Conservation (phyloP, 2,113 vertebrate species). For the Prolemur simus region DNA sequence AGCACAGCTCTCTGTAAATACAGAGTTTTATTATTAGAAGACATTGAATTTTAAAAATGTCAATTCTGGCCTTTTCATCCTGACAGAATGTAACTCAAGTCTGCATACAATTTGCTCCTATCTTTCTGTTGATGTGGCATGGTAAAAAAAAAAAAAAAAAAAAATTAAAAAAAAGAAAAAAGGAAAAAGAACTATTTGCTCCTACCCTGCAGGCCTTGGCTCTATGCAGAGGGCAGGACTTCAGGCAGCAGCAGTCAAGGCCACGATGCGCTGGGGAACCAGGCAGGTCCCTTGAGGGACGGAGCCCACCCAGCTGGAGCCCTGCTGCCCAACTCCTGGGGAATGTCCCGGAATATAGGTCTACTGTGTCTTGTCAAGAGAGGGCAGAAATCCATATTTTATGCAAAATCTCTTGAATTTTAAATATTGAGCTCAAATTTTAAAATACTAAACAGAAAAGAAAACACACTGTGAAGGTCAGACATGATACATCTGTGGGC, state of each 20-base stretch:
- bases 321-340: neutral
- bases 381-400: neutral
- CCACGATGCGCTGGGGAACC: neutral
- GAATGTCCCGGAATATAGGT: neutral
- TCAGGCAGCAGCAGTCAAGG: fast-evolving
- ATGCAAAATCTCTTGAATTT: neutral
- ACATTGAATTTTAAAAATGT: slow-evolving; percentile 72
- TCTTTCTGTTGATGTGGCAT: too few species aligned
- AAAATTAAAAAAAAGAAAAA: too few species aligned
- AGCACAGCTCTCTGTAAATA: slow-evolving; percentile 48
- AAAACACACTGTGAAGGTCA: neutral
- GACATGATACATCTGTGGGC: neutral
- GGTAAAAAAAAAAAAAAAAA: too few species aligned
- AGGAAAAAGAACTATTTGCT: neutral
- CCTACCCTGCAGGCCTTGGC: neutral
- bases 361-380: neutral
- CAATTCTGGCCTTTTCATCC: slow-evolving; percentile 42
- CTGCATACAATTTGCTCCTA: neutral
- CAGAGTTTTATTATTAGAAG: slow-evolving; percentile 68
- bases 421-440: neutral
- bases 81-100: neutral
- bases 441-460: neutral
- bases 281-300: neutral
- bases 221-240: neutral
- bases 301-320: neutral